phyloP scores from a whole-genome alignment of 2,797 vertebrate species.

The Sciurus vulgaris region DNA sequence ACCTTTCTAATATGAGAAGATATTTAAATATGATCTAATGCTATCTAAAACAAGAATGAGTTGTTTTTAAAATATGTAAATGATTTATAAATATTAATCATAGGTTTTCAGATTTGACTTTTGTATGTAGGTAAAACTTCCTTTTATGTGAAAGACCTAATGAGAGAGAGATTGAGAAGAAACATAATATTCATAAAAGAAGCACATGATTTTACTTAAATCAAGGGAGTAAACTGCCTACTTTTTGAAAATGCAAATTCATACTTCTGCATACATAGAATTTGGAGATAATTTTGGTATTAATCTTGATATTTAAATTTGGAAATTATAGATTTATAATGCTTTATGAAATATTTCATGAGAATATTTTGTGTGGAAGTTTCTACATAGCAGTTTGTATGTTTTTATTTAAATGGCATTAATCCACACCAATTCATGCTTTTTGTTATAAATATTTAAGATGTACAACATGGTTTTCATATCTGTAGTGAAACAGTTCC shows the following conservation, averaged over 20 bases:
- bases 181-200: background rate
- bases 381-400: background rate
- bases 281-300: background rate
- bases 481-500: background rate
- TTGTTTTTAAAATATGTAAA: slow-evolving; percentile 35
- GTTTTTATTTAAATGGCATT: background rate
- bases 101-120: background rate
- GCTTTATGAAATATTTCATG: slow-evolving; percentile 5
- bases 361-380: slow-evolving; percentile 22
- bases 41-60: background rate
- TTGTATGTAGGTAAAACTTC: slow-evolving; percentile 5
- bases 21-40: slow-evolving; percentile 28
- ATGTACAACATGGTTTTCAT: background rate
- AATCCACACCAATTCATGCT: background rate
- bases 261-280: background rate
- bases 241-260: background rate
- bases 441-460: background rate
- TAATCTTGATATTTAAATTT: slow-evolving; percentile 26
- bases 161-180: background rate
- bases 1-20: slow-evolving; percentile 30
- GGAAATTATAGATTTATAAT: background rate
- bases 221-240: background rate
- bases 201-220: background rate
- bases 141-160: background rate
- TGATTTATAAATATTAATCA: background rate